Evolutionary conservation across 2,797 vertebrate species (phyloP).

Genomic region (Poliocrania exsul): DNA sequence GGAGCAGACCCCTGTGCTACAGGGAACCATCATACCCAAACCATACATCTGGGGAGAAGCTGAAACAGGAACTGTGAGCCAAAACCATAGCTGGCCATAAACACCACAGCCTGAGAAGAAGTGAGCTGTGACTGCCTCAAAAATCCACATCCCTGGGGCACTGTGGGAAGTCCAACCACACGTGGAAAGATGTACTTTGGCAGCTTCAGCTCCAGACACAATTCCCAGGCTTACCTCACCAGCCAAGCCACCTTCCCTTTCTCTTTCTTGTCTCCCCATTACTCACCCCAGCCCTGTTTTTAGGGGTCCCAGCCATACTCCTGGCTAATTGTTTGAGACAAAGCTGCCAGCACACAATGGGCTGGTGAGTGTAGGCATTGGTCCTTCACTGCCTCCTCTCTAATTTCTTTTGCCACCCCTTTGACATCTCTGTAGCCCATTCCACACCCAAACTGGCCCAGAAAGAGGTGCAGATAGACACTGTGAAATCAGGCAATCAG

Average conservation of each 20-base stretch:
- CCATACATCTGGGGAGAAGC: background rate
- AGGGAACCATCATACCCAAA: background rate
- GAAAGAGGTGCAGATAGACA: background rate
- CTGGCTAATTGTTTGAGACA: background rate
- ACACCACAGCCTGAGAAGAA: background rate
- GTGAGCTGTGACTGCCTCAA: background rate
- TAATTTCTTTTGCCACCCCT: rapidly evolving
- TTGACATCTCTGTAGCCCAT: background rate
- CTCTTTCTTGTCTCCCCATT: background rate
- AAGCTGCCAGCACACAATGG: background rate
- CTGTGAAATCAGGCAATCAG: background rate
- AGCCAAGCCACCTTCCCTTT: background rate
- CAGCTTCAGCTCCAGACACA: background rate
- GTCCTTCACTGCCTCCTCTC: background rate
- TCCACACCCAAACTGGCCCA: background rate
- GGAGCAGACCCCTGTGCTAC: background rate
- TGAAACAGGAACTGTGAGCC: background rate
- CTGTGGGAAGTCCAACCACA: background rate
- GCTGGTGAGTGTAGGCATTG: background rate
- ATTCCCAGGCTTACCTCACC: background rate
- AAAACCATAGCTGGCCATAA: slow-evolving; percentile 26
- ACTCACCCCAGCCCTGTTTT: background rate
- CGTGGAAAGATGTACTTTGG: background rate
- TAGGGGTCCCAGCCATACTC: background rate
- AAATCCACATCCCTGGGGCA: background rate